Evolutionary conservation across 1,140 invertebrate genomes (phyloP).

Genomic region (Leptinotarsa undecemlineata): DNA sequence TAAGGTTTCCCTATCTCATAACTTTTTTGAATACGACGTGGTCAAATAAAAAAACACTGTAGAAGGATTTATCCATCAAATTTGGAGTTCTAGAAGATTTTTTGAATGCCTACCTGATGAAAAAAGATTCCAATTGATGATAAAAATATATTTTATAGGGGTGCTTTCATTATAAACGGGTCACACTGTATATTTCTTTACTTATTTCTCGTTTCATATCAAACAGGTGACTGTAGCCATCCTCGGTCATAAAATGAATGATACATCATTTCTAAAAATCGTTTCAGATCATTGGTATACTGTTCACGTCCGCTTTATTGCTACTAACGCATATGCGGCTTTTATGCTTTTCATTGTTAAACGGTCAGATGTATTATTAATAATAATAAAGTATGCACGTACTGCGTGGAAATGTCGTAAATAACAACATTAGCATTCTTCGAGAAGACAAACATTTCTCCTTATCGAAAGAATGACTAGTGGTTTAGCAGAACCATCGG

Average conservation of each 20-base stretch:
- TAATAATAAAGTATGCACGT: slow-evolving; percentile 22
- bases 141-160: no score
- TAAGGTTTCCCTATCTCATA: no score
- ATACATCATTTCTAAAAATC: slow-evolving; percentile 15
- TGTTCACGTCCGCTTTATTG: slow-evolving; percentile 26
- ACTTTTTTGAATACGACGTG: no score
- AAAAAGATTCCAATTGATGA: no score
- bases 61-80: no score
- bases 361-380: slow-evolving; percentile 23
- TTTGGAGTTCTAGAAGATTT: no score
- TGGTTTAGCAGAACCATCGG: background rate
- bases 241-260: slow-evolving; percentile 4
- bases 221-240: background rate
- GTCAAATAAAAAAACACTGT: no score
- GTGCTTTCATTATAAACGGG: no score
- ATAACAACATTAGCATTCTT: slow-evolving; percentile 15
- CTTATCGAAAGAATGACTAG: background rate
- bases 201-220: no score
- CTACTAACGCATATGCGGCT: slow-evolving; percentile 27
- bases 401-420: slow-evolving; percentile 26
- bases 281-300: slow-evolving; percentile 14
- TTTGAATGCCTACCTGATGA: no score
- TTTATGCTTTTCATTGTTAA: slow-evolving; percentile 28
- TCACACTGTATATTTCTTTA: no score
- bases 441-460: background rate